Evolutionary conservation across 2,113 vertebrate genomes (phyloP).

Genomic region (Rhinichthys klamathensis): DNA sequence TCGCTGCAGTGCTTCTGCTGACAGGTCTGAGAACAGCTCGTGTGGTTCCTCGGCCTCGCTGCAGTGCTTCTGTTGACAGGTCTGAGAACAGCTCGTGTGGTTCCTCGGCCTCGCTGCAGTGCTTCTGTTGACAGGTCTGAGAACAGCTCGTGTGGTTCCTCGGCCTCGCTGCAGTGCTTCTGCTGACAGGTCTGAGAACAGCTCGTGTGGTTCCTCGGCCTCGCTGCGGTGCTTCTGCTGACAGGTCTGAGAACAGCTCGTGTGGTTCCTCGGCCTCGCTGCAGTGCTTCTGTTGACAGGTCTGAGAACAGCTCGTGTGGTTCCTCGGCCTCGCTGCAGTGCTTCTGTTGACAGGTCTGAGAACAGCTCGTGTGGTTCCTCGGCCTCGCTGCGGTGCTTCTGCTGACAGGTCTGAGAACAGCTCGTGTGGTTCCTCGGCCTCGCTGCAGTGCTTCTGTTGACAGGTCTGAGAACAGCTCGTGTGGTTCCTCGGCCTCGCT

Average conservation of each 20-base stretch:
- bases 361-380: constrained; percentile 13
- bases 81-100: constrained; percentile 25
- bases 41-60: neutral
- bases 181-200: constrained; percentile 18
- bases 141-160: constrained; percentile 13
- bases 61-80: neutral
- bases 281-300: neutral
- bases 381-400: neutral
- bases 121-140: constrained; percentile 7
- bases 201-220: neutral
- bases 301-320: constrained; percentile 25
- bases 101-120: neutral
- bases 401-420: constrained; percentile 18
- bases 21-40: constrained; percentile 22
- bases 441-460: constrained; percentile 7
- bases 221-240: constrained; percentile 4
- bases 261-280: neutral
- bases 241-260: constrained; percentile 22
- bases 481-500: neutral
- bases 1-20: constrained; percentile 7
- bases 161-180: neutral
- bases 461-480: constrained; percentile 22
- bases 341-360: constrained; percentile 7
- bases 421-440: neutral
- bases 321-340: neutral